A percentile compares a stretch with the other conserved stretches of the same genome.
Evolutionary conservation across 1,140 invertebrate genomes (phyloP).

Genomic region (Drosophila kepulauana): DNA sequence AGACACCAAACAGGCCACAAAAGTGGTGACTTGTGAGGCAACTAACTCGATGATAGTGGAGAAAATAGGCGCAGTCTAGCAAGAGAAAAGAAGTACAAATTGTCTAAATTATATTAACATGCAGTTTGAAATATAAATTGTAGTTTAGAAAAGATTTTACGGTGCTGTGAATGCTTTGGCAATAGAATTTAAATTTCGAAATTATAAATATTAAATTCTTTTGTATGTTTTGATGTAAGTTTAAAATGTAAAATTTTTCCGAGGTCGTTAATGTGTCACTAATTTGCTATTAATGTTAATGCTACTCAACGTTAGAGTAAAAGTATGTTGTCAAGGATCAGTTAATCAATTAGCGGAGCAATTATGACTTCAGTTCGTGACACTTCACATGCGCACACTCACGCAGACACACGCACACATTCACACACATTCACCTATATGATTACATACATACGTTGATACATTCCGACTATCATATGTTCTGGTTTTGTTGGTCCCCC

Average conservation of each 20-base stretch:
- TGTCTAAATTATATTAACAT: no score
- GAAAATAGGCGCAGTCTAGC: constrained; percentile 24
- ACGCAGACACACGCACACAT: constrained; percentile 6
- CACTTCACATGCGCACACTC: constrained; percentile 16
- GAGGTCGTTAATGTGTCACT: not conserved
- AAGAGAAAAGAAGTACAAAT: no score
- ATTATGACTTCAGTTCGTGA: constrained; percentile 12
- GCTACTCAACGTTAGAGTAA: not conserved
- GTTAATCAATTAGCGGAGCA: constrained; percentile 31
- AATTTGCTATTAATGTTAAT: not conserved
- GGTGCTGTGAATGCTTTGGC: no score
- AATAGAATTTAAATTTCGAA: no score
- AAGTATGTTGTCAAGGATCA: constrained; percentile 7
- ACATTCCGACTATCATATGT: not conserved
- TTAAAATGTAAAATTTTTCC: no score
- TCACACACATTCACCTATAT: not conserved
- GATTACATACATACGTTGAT: not conserved
- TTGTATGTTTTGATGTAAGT: no score
- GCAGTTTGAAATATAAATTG: no score
- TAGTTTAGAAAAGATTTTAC: no score
- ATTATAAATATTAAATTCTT: no score
- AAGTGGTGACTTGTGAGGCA: constrained; percentile 18
- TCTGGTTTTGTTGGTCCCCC: not conserved
- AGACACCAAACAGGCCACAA: constrained; percentile 25
- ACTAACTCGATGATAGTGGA: not conserved